Evolutionary conservation across 2,797 vertebrate genomes (phyloP), one percentile per base, ranked within the genome.

Genomic region (Squalus acanthias): DNA sequence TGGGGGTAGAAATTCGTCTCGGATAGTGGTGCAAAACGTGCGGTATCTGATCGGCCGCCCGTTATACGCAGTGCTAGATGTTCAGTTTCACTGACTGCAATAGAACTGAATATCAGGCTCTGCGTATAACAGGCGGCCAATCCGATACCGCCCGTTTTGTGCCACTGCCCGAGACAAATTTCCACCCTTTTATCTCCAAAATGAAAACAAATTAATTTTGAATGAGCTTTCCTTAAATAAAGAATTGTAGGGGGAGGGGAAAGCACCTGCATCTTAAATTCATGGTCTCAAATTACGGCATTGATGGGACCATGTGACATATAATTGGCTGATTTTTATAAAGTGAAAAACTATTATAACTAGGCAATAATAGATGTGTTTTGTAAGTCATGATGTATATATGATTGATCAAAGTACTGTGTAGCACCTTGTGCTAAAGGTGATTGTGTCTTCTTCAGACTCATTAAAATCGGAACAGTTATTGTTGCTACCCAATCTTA

Each of bases 371-470:
- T 85, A 24, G 39, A 24, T 93, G 39, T 22, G 65, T 67, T 95
- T 95, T 95, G 46, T 95, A 95, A 53, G 24, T 57, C 70, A 57
- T 95, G 69, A 53, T 74, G 69, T 72, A 57, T 53, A 95, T 72
- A 8, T 53, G 60, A 67, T 95, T 95, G 91, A 95, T 95, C 22
- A 74, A 74, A 29, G 46, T 50, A 7, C 70, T 95, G 26, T 95
- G 67, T 74, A 72, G 94, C 65, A 95, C 7, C 63, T 93, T 8
- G 20, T 39, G 39, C 63, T 93, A 26, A 69, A 93, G 63, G 33
- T 93, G 33, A 93, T 22, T 67, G 53, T 67, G 63, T 24, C 39
- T 67, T 26, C 65, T 39, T 69, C 91, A 93, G n/a, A 46, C 17
- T 93, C 63, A 69, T 69, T 93, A 46, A 95, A 74, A 95, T 72